Percentiles rank a stretch among this genome's conserved stretches.
These are phyloP conservation scores for Podabrus alpinus DNA, from an alignment of 2,888 invertebrate genomes.

Conservation along the genomic window DNA sequence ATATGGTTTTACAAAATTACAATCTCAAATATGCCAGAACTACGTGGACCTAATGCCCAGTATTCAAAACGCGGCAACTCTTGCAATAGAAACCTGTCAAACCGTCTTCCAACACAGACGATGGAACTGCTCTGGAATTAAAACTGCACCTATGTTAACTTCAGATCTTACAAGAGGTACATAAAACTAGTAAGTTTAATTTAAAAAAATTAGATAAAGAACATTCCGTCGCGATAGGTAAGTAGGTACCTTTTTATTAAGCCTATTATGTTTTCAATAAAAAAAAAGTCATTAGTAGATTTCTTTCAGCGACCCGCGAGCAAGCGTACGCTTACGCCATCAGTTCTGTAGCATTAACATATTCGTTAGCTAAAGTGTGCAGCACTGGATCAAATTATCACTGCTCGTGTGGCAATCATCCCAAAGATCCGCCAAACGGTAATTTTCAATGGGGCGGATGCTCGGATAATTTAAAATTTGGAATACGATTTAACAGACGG, in stretches of 20 bases:
- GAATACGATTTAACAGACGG: constrained; percentile 70
- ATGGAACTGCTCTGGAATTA: constrained; percentile 84
- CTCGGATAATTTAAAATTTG: constrained; percentile 79
- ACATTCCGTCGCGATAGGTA: background rate
- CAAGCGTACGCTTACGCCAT: constrained; percentile 86
- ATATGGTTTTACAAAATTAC: constrained; percentile 63
- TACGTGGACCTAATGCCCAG: constrained; percentile 74
- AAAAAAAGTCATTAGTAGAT: background rate
- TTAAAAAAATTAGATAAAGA: background rate
- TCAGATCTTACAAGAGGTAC: constrained; percentile 78
- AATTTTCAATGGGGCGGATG: constrained; percentile 88
- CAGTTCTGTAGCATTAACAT: constrained; percentile 77
- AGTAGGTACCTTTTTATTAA: background rate
- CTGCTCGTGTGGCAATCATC: constrained; percentile 79
- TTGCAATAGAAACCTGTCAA: constrained; percentile 72
- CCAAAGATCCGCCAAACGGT: constrained; percentile 66
- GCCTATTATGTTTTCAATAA: background rate
- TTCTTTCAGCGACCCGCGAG: constrained; percentile 74
- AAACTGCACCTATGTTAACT: constrained; percentile 71
- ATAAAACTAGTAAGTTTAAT: constrained; percentile 22
- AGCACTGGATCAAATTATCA: constrained; percentile 73
- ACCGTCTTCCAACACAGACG: constrained; percentile 71
- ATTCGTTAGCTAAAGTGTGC: constrained; percentile 78
- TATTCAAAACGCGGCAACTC: constrained; percentile 73
- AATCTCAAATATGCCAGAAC: constrained; percentile 68